phyloP scores from a whole-genome alignment of 1,140 invertebrate species.

The Metaphire vulgaris region DNA sequence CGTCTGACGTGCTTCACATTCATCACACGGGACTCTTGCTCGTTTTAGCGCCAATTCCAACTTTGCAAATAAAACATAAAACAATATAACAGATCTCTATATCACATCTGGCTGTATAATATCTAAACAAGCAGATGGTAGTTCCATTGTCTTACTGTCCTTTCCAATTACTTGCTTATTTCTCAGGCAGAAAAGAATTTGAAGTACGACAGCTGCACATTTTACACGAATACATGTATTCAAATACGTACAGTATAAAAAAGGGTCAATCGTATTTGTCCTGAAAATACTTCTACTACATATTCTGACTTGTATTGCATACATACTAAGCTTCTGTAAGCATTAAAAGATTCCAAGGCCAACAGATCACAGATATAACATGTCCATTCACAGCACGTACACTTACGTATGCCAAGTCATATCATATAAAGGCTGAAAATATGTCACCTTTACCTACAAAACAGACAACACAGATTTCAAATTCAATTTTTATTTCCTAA shows the following conservation, averaged over 20 bases:
- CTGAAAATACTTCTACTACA: too few relatives aligned
- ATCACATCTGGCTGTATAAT: background rate
- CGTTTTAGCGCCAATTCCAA: slow-evolving; percentile 50
- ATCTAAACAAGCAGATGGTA: background rate
- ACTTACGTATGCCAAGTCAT: background rate
- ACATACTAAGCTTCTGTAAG: background rate
- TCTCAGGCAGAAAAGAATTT: too few relatives aligned
- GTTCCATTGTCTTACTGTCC: background rate
- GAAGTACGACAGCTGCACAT: background rate
- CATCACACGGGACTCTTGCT: too few relatives aligned
- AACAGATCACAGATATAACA: background rate
- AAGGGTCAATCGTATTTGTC: too few relatives aligned
- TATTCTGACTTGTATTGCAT: too few relatives aligned
- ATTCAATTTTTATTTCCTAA: background rate
- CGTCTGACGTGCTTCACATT: slow-evolving; percentile 57
- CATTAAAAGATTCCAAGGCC: background rate
- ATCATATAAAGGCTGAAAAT: background rate
- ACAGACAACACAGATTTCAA: background rate
- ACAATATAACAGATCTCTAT: background rate
- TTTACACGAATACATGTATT: too few relatives aligned
- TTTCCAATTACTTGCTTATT: too few relatives aligned
- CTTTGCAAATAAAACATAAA: slow-evolving; percentile 30
- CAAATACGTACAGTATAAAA: too few relatives aligned
- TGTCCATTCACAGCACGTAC: too few relatives aligned
- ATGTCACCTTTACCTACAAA: background rate